Evolutionary conservation across 2,888 invertebrate genomes (phyloP).

Genomic region (Diaperis boleti): DNA sequence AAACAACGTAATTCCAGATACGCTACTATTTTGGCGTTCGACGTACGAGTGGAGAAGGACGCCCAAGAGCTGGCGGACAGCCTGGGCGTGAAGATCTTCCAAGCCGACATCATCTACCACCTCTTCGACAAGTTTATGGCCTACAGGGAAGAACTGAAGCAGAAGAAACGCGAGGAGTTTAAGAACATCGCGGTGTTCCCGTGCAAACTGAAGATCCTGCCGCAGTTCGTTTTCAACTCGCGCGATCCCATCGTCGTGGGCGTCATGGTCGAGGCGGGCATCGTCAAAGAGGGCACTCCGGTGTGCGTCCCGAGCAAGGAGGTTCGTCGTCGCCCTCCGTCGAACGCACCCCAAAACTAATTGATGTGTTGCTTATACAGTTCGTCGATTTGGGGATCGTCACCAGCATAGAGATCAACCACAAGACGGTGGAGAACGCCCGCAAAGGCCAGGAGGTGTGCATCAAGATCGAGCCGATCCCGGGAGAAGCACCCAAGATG

Average conservation of each 20-base stretch:
- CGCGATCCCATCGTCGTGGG: conserved; percentile 98
- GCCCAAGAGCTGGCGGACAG: conserved; percentile 98
- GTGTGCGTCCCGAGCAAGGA: conserved; percentile 97
- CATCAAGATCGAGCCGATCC: conserved; percentile 96
- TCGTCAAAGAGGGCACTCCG: conserved; percentile 96
- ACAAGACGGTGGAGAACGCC: conserved; percentile 94
- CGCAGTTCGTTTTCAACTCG: conserved; percentile 97
- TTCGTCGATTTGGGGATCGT: conserved; percentile 95
- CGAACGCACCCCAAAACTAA: too few species aligned
- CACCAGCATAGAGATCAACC: conserved; percentile 95
- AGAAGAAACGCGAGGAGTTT: conserved; percentile 93
- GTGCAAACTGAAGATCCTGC: conserved; percentile 87
- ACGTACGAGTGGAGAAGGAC: conserved; percentile 97
- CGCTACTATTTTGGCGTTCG: conserved; percentile 99
- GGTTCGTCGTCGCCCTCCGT: too few species aligned
- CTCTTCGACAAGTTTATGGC: conserved; percentile 97
- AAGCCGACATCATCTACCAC: conserved; percentile 99
- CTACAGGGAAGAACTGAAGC: conserved; percentile 90
- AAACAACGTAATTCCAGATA: conserved; percentile 71
- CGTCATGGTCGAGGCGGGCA: conserved; percentile 94
- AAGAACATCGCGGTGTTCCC: conserved; percentile 99
- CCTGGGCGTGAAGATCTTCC: conserved; percentile 94
- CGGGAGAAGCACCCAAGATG: conserved; percentile 99
- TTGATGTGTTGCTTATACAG: conserved; percentile 68
- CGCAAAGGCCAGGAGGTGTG: conserved; percentile 96